Evolutionary conservation across 2,888 invertebrate genomes (phyloP).

Genomic region (Vannuccia rotundouncinata): DNA sequence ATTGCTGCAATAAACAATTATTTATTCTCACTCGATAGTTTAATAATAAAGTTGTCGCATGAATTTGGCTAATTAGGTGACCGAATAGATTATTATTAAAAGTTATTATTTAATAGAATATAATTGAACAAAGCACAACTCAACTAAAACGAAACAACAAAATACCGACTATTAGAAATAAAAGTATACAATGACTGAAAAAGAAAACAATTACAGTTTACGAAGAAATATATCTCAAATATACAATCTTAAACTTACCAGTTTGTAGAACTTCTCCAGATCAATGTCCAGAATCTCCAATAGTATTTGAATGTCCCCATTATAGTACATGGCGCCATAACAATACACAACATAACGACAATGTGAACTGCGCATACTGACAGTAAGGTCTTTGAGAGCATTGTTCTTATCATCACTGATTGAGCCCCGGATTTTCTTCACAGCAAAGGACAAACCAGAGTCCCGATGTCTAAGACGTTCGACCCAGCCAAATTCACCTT

Average conservation of each 20-base stretch:
- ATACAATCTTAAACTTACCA: slow-evolving; percentile 25
- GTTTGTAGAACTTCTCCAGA: slow-evolving; percentile 36
- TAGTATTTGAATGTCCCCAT: slow-evolving; percentile 34
- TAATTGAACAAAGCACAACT: too few relatives aligned
- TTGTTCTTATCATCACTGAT: slow-evolving; percentile 23
- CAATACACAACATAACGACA: slow-evolving; percentile 30
- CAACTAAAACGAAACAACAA: too few relatives aligned
- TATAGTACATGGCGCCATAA: slow-evolving; percentile 34
- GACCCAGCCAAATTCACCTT: slow-evolving; percentile 29
- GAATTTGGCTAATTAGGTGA: too few relatives aligned
- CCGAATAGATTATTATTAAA: too few relatives aligned
- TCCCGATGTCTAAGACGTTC: slow-evolving; percentile 22
- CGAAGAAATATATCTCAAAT: too few relatives aligned
- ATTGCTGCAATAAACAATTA: too few relatives aligned
- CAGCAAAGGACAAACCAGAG: slow-evolving; percentile 18
- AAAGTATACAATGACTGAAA: too few relatives aligned
- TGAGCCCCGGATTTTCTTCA: slow-evolving; percentile 36
- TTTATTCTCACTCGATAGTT: too few relatives aligned
- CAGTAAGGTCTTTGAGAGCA: slow-evolving; percentile 10
- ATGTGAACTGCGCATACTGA: slow-evolving; percentile 30
- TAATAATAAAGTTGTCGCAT: too few relatives aligned
- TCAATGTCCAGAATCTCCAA: slow-evolving; percentile 35
- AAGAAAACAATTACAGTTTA: too few relatives aligned
- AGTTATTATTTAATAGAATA: too few relatives aligned
- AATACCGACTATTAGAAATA: too few relatives aligned